Conservation (phyloP, 2,888 invertebrate species). For the Eupithecia dodoneata region DNA sequence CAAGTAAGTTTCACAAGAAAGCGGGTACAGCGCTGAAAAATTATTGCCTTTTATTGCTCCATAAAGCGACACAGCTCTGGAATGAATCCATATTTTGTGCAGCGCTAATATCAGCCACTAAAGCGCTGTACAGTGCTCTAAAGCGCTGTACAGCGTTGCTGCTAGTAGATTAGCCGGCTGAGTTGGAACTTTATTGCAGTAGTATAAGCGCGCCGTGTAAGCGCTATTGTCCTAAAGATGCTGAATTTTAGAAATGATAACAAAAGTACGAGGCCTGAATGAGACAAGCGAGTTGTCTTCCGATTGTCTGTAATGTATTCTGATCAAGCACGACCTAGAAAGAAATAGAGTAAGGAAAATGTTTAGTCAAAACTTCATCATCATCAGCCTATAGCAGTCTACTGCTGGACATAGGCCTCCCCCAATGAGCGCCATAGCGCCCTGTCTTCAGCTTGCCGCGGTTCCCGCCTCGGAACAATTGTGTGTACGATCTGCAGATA, state of each 20-base stretch:
- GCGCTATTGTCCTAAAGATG: slow-evolving; percentile 51
- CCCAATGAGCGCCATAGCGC: too few relatives aligned
- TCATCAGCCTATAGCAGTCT: too few relatives aligned
- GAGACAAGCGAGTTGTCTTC: not conserved
- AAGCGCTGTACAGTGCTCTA: slow-evolving; percentile 43
- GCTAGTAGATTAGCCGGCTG: slow-evolving; percentile 43
- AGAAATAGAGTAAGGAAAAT: not conserved
- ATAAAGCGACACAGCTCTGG: slow-evolving; percentile 53
- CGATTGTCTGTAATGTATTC: slow-evolving; percentile 1
- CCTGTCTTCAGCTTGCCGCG: too few relatives aligned
- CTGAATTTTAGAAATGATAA: slow-evolving; percentile 35
- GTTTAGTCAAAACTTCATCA: not conserved
- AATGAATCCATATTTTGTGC: slow-evolving; percentile 35
- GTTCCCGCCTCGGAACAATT: too few relatives aligned
- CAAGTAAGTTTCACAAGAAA: slow-evolving; percentile 23
- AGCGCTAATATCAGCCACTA: slow-evolving; percentile 55
- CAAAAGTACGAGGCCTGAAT: slow-evolving; percentile 4
- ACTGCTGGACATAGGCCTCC: too few relatives aligned
- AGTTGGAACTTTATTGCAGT: slow-evolving; percentile 43
- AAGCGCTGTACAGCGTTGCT: slow-evolving; percentile 44
- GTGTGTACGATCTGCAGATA: too few relatives aligned
- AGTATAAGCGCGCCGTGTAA: slow-evolving; percentile 31
- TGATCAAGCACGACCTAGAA: not conserved
- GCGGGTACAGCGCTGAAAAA: slow-evolving; percentile 25
- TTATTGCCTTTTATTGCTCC: slow-evolving; percentile 35